Evolutionary conservation across 2,888 invertebrate genomes (phyloP).

Genomic region (Lepetodrilus schrolli): DNA sequence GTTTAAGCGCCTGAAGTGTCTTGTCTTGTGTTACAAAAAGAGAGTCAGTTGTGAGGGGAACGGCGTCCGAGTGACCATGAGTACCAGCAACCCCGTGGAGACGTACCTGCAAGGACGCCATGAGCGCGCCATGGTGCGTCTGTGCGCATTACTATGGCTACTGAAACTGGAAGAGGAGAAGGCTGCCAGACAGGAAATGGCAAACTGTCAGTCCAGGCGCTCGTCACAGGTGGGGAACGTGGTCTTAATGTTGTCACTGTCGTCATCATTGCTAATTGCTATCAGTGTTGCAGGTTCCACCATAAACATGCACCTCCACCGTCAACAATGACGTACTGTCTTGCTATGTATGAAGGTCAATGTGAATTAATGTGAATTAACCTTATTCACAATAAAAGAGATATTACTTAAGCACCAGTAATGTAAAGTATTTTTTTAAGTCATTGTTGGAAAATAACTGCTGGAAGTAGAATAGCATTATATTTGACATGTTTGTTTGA

Average conservation of each 20-base stretch:
- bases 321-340: too few relatives aligned
- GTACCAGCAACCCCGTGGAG: constrained; percentile 47
- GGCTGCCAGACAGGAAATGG: constrained; percentile 25
- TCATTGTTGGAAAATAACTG: too few relatives aligned
- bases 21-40: constrained; percentile 9
- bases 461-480: too few relatives aligned
- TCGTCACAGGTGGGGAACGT: constrained; percentile 3
- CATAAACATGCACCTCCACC: too few relatives aligned
- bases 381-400: too few relatives aligned
- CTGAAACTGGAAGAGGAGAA: constrained; percentile 64
- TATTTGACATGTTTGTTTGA: too few relatives aligned
- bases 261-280: background rate
- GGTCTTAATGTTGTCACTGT: background rate
- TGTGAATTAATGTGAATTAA: too few relatives aligned
- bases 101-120: constrained; percentile 58
- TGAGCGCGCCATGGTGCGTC: constrained; percentile 67
- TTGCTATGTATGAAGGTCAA: too few relatives aligned
- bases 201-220: background rate
- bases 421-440: too few relatives aligned
- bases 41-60: background rate
- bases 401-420: too few relatives aligned
- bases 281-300: too few relatives aligned
- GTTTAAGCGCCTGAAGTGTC: background rate
- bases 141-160: constrained; percentile 70
- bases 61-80: constrained; percentile 36